Conservation (phyloP, 2,888 invertebrate species). For the Malthinus seriepunctatus region DNA sequence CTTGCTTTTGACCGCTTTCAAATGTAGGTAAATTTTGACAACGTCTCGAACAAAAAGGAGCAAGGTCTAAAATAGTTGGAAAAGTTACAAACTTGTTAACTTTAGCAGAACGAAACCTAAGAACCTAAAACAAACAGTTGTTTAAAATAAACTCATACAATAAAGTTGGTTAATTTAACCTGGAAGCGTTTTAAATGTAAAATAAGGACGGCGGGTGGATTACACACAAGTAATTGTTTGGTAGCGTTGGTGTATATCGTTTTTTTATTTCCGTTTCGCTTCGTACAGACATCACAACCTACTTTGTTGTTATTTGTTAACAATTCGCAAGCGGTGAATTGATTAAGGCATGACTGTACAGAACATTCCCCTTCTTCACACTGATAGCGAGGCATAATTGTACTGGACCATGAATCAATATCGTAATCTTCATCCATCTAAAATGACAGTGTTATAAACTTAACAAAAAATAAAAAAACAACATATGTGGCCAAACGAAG, state of each 20-base stretch:
- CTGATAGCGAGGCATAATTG: conserved; percentile 66
- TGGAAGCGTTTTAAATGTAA: conserved; percentile 96
- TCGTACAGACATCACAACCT: conserved; percentile 88
- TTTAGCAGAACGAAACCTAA: conserved; percentile 70
- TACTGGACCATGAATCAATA: conserved; percentile 43
- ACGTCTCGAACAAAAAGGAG: conserved; percentile 82
- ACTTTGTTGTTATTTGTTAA: conserved; percentile 93
- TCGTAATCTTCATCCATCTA: conserved; percentile 51
- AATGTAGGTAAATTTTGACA: conserved; percentile 62
- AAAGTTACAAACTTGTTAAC: conserved; percentile 86
- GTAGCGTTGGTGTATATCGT: conserved; percentile 81
- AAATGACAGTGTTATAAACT: conserved; percentile 8
- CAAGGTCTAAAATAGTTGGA: conserved; percentile 81
- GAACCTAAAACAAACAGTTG: conserved; percentile 36
- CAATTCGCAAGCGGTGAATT: conserved; percentile 89
- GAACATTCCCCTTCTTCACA: conserved; percentile 81
- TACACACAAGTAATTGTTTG: conserved; percentile 83
- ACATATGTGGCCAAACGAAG: background rate
- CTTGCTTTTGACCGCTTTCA: conserved; percentile 47
- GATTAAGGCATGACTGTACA: conserved; percentile 86
- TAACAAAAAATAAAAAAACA: background rate
- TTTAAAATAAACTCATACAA: background rate
- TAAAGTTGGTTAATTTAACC: conserved; percentile 53
- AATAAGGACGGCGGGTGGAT: conserved; percentile 92
- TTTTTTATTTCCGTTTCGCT: conserved; percentile 70